These are phyloP conservation scores for Mionectes olivaceus DNA, from an alignment of 2,797 vertebrate genomes.

Conservation along the genomic window DNA sequence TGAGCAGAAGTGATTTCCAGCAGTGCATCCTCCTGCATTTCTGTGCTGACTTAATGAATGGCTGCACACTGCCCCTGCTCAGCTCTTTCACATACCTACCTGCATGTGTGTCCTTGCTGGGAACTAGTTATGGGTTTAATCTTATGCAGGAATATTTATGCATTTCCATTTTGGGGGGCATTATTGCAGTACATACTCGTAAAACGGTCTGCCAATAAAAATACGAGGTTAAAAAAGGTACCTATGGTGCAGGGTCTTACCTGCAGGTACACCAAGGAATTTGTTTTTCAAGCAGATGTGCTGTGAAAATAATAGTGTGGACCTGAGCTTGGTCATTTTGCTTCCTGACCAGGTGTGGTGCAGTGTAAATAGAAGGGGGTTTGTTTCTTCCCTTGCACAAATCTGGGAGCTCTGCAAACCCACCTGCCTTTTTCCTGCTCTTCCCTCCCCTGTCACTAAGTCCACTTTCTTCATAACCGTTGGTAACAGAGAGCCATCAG, in stretches of 20 bases:
- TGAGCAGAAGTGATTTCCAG: slow-evolving; percentile 17
- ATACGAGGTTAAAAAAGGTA: neutral
- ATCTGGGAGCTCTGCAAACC: neutral
- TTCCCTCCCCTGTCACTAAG: neutral
- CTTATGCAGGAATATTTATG: neutral
- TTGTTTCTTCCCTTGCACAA: neutral
- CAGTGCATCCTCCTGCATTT: neutral
- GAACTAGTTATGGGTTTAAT: neutral
- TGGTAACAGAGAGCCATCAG: neutral
- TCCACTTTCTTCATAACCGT: neutral
- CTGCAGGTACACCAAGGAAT: neutral
- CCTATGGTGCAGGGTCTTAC: neutral
- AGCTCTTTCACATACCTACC: neutral
- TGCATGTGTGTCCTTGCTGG: neutral
- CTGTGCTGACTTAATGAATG: neutral
- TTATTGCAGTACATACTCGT: neutral
- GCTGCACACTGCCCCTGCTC: neutral
- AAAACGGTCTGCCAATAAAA: neutral
- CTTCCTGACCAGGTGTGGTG: neutral
- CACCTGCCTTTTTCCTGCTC: neutral
- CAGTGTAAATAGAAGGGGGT: neutral
- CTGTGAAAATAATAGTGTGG: neutral
- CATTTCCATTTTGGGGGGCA: neutral
- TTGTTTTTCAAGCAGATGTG: neutral
- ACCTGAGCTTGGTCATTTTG: neutral